These are phyloP conservation scores for Gymnosoma rotundatum DNA, from an alignment of 2,888 invertebrate species.

Conservation along the genomic window DNA sequence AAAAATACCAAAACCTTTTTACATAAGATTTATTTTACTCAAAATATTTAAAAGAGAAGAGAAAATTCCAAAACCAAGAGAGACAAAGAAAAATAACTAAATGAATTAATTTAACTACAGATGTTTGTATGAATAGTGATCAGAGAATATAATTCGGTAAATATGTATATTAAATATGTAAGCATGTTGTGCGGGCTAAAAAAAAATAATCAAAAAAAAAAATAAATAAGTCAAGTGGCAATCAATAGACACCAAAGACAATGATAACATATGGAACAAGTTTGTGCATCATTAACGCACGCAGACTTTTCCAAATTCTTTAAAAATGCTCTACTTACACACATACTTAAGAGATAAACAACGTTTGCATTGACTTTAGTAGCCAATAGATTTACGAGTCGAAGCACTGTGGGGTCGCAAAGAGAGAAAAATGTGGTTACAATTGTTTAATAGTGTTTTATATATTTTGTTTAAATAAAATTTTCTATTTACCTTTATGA, in stretches of 20 bases:
- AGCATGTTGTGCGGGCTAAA: neutral
- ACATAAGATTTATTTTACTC: no score
- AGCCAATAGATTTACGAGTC: conserved; percentile 1
- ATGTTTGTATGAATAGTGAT: neutral
- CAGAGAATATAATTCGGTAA: conserved; percentile 43
- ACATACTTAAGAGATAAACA: neutral
- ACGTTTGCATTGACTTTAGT: neutral
- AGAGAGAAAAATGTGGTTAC: conserved; percentile 8
- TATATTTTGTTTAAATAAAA: no score
- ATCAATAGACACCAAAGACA: conserved; percentile 37
- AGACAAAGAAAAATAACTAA: no score
- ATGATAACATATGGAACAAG: conserved; percentile 66
- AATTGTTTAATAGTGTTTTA: neutral
- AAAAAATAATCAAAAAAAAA: conserved; percentile 39
- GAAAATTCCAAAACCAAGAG: no score
- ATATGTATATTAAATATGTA: conserved; percentile 51
- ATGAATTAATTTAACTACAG: neutral
- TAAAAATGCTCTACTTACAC: neutral
- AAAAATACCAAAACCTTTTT: no score
- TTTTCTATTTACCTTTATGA: no score
- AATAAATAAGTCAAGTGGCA: neutral
- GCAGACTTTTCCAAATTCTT: conserved; percentile 23
- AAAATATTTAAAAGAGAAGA: no score
- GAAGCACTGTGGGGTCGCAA: conserved; percentile 6
- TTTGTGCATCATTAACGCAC: conserved; percentile 56